A percentile compares a stretch with the other conserved stretches of the same genome.
These are phyloP conservation scores for Meganola albula DNA, from an alignment of 2,888 invertebrate genomes.

Conservation along the genomic window DNA sequence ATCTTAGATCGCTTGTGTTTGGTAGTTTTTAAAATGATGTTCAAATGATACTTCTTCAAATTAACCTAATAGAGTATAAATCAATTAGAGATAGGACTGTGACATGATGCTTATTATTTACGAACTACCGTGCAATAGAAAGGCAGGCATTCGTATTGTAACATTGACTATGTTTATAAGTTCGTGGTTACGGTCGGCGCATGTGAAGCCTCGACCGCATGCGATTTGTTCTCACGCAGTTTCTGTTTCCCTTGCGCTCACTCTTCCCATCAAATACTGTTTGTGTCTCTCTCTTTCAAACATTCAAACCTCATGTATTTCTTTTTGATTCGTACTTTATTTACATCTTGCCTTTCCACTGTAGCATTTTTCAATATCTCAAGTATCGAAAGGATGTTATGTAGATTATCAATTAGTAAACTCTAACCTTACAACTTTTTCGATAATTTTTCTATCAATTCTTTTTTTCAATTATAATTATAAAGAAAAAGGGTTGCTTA, in stretches of 20 bases:
- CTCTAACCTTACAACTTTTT: too few species aligned
- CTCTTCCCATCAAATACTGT: conserved; percentile 28
- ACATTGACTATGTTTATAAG: conserved; percentile 41
- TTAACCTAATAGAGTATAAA: too few species aligned
- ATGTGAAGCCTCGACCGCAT: conserved; percentile 51
- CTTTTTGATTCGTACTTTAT: conserved; percentile 41
- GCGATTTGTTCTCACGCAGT: conserved; percentile 61
- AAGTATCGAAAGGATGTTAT: too few species aligned
- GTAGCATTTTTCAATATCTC: conserved; percentile 15
- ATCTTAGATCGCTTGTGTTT: too few species aligned
- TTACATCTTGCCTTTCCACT: conserved; percentile 27
- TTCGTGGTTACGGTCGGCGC: conserved; percentile 40
- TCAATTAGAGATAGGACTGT: conserved; percentile 35
- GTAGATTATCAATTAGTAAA: too few species aligned
- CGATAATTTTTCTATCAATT: too few species aligned
- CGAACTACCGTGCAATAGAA: conserved; percentile 42
- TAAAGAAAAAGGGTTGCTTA: too few species aligned
- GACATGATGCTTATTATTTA: conserved; percentile 46
- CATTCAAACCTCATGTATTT: conserved; percentile 30
- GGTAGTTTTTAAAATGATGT: too few species aligned
- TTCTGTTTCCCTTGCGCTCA: conserved; percentile 47
- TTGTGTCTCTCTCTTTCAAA: conserved; percentile 40
- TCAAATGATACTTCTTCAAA: too few species aligned
- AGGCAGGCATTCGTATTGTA: conserved; percentile 42
- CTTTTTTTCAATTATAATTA: too few species aligned